Evolutionary conservation across 2,113 vertebrate genomes (phyloP).

Genomic region (Setophaga kirtlandii): DNA sequence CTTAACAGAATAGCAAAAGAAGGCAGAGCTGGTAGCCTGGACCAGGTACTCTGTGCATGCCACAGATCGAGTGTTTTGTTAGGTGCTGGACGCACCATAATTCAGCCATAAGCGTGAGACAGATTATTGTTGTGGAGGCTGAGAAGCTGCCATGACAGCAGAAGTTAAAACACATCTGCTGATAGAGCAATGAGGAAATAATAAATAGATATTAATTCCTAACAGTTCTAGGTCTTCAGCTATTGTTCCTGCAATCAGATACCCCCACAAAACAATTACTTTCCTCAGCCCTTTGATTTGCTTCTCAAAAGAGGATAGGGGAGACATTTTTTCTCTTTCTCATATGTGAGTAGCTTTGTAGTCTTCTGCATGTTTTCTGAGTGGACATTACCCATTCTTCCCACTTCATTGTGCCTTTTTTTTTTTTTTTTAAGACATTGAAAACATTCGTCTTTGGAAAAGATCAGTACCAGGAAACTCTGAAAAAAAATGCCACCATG

Average conservation of each 20-base stretch:
- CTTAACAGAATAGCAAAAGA: background rate
- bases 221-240: background rate
- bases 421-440: background rate
- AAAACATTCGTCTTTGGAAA: background rate
- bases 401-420: background rate
- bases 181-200: background rate
- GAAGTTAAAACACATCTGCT: background rate
- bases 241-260: background rate
- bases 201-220: background rate
- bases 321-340: background rate
- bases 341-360: background rate
- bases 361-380: background rate
- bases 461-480: background rate
- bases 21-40: accelerated
- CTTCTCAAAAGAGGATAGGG: background rate
- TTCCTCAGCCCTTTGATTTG: background rate
- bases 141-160: background rate
- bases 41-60: background rate
- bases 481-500: background rate
- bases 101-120: background rate
- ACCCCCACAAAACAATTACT: background rate
- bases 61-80: background rate
- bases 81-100: background rate
- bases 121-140: background rate
- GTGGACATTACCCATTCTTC: background rate